Evolutionary conservation across 2,113 vertebrate genomes (phyloP).

Genomic region (Taurulus bubalis): DNA sequence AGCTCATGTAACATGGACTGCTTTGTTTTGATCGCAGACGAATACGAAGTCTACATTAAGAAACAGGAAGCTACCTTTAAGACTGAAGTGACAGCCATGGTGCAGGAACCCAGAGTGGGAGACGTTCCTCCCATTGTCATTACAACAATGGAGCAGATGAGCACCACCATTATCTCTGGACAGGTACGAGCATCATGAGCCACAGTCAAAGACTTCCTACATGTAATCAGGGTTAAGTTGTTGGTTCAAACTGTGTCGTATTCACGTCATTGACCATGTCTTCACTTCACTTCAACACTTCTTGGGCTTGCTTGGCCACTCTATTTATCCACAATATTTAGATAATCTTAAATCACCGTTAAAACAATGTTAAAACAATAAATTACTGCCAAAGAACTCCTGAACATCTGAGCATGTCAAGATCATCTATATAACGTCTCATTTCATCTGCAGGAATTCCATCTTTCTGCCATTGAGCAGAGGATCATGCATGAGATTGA

Average conservation of each 20-base stretch:
- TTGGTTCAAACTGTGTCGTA: not conserved
- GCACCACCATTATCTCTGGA: constrained; percentile 89
- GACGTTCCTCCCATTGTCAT: constrained; percentile 83
- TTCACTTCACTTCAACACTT: not conserved
- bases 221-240: not conserved
- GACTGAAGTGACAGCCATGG: constrained; percentile 85
- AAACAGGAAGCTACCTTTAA: constrained; percentile 88
- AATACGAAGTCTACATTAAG: constrained; percentile 91
- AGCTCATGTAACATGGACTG: accelerated
- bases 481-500: constrained; percentile 96
- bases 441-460: constrained; percentile 87
- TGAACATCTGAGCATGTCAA: not conserved
- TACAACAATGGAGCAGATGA: constrained; percentile 88
- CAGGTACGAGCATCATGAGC: constrained; percentile 82
- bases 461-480: constrained; percentile 93
- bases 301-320: not conserved
- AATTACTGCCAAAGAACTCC: not conserved
- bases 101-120: constrained; percentile 89
- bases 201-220: not conserved
- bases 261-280: not conserved
- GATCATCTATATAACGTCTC: not conserved
- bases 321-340: not conserved
- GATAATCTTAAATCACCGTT: not conserved
- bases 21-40: constrained; percentile 81
- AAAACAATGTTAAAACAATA: not conserved